A percentile compares a stretch with the other conserved stretches of the same genome.
These are phyloP conservation scores for Thereva nobilitata DNA, from an alignment of 2,888 invertebrate genomes.

Conservation along the genomic window DNA sequence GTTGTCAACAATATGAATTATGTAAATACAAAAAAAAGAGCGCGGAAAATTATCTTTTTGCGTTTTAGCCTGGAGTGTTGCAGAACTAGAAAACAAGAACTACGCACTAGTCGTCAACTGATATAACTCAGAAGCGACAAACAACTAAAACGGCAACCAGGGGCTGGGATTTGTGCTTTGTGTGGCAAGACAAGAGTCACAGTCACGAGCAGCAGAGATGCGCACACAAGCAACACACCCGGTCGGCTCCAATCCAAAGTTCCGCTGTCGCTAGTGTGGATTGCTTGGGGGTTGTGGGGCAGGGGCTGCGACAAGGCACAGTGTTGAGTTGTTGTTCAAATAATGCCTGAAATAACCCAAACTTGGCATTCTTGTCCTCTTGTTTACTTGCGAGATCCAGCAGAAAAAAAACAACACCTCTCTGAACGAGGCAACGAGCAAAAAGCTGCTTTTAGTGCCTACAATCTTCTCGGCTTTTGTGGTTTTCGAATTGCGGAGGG, in stretches of 20 bases:
- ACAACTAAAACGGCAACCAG: conserved; percentile 46
- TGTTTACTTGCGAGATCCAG: too few species aligned
- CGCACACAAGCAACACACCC: conserved; percentile 23
- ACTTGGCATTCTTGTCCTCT: too few species aligned
- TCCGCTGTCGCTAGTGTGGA: not conserved
- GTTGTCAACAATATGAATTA: not conserved
- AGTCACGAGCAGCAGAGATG: conserved; percentile 26
- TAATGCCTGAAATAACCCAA: too few species aligned
- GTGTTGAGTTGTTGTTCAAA: conserved; percentile 14
- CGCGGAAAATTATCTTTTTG: not conserved
- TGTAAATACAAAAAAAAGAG: not conserved
- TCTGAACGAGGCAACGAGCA: too few species aligned
- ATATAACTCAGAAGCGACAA: conserved; percentile 49
- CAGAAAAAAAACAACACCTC: too few species aligned
- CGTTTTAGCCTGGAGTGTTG: not conserved
- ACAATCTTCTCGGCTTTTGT: too few species aligned
- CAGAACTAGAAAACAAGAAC: not conserved
- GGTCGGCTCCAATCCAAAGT: conserved; percentile 5
- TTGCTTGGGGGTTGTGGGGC: not conserved
- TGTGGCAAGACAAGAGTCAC: conserved; percentile 17
- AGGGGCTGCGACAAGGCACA: not conserved
- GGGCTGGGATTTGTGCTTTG: conserved; percentile 39
- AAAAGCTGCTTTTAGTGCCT: too few species aligned
- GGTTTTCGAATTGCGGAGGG: too few species aligned
- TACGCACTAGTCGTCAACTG: conserved; percentile 38